phyloP scores from a whole-genome alignment of 92 coral and sea anemone genomes.

The Muricea muricata region DNA sequence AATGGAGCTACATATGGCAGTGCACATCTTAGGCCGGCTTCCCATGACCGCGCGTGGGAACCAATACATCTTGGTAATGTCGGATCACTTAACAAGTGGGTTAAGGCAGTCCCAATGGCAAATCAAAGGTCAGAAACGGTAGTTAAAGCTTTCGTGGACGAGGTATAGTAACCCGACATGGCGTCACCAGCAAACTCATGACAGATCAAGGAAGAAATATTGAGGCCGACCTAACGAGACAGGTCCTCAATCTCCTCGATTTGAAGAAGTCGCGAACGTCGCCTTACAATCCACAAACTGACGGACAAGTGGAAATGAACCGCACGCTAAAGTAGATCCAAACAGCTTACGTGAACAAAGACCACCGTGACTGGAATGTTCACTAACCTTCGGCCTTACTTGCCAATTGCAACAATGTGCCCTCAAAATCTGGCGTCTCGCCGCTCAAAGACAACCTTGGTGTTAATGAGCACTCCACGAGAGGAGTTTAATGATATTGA shows the following conservation, averaged over 20 bases:
- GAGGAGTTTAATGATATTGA: background rate
- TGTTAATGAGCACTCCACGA: background rate
- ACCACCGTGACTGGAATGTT: constrained; percentile 10
- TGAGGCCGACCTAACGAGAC: background rate
- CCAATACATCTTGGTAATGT: constrained; percentile 41
- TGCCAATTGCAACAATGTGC: constrained; percentile 4
- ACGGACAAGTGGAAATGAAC: background rate
- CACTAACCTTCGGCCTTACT: constrained; percentile 20
- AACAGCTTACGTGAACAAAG: background rate
- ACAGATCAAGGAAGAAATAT: constrained; percentile 39
- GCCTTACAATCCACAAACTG: constrained; percentile 25
- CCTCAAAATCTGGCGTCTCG: background rate
- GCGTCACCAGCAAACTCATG: constrained; percentile 15
- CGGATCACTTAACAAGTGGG: constrained; percentile 49
- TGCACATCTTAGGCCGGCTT: constrained; percentile 19
- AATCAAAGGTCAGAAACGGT: constrained; percentile 20
- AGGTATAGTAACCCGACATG: background rate
- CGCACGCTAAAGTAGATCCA: constrained; percentile 7
- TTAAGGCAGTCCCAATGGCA: constrained; percentile 27
- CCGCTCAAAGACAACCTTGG: background rate
- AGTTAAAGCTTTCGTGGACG: background rate
- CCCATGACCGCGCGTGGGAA: background rate
- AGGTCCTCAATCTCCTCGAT: background rate
- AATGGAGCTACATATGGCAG: background rate
- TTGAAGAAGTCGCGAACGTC: background rate